These are phyloP conservation scores for Agrochola circellaris DNA, from an alignment of 2,888 invertebrate genomes.

Conservation along the genomic window DNA sequence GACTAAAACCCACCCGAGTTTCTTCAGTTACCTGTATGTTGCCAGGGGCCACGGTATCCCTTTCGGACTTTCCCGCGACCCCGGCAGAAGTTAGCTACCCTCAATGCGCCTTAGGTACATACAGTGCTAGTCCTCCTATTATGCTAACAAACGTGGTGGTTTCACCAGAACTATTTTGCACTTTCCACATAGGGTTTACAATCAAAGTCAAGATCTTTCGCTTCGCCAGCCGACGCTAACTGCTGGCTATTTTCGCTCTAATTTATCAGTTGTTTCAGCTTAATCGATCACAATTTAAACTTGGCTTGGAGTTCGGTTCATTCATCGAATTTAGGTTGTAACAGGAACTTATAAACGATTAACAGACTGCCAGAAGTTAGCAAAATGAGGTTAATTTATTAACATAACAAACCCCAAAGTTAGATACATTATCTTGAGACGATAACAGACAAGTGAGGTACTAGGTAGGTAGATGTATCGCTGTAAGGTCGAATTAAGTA, in stretches of 20 bases:
- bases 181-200: constrained; percentile 10
- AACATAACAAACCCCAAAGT: constrained; percentile 42
- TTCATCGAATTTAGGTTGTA: constrained; percentile 39
- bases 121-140: background rate
- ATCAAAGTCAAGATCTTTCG: constrained; percentile 41
- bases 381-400: constrained; percentile 41
- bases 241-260: constrained; percentile 42
- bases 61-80: no score
- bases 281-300: constrained; percentile 57
- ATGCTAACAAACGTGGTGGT: background rate
- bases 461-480: background rate
- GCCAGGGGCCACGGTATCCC: no score
- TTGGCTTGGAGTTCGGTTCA: constrained; percentile 33
- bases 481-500: background rate
- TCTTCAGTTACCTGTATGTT: no score
- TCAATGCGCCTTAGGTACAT: background rate
- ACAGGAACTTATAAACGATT: constrained; percentile 31
- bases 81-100: background rate
- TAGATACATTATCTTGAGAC: constrained; percentile 22
- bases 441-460: constrained; percentile 18
- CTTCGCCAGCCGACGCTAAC: constrained; percentile 27
- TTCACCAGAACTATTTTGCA: constrained; percentile 12
- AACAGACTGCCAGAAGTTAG: constrained; percentile 25
- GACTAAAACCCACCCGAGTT: no score
- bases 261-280: constrained; percentile 45